Evolutionary conservation across 2,113 vertebrate genomes (phyloP).

Genomic region (Gymnocephalus cernua): DNA sequence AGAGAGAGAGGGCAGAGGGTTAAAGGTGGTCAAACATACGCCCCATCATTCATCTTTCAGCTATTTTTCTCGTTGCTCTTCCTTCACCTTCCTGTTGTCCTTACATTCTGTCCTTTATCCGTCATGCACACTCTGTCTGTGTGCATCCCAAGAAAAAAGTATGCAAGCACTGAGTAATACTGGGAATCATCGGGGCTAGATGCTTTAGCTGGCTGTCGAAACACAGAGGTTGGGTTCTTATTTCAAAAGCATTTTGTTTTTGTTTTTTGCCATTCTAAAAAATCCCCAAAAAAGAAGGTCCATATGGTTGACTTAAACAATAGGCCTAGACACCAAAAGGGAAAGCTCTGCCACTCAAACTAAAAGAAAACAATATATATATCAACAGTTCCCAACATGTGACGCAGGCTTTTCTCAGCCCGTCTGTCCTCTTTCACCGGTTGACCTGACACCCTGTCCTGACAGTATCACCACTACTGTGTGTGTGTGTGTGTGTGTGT

Average conservation of each 20-base stretch:
- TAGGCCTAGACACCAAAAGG: neutral
- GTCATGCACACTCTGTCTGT: neutral
- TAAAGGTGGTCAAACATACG: neutral
- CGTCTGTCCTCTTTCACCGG: slow-evolving; percentile 27
- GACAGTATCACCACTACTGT: slow-evolving; percentile 37
- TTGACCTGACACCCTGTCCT: slow-evolving; percentile 50
- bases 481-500: slow-evolving; percentile 20
- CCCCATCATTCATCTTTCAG: neutral
- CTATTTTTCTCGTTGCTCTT: neutral
- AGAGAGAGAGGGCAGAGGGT: neutral
- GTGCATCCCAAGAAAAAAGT: neutral
- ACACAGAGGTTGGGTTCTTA: neutral
- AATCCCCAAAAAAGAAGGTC: neutral
- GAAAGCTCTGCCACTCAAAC: neutral
- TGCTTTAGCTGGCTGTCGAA: neutral
- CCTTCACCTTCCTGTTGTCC: neutral
- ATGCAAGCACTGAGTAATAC: neutral
- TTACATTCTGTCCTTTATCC: neutral
- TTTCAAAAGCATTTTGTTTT: neutral
- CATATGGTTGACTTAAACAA: neutral
- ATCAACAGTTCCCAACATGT: slow-evolving; percentile 19
- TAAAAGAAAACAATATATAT: neutral
- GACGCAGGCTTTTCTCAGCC: slow-evolving; percentile 12
- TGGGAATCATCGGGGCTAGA: neutral
- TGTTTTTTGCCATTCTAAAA: neutral